Evolutionary conservation across 2,797 vertebrate genomes (phyloP).

Genomic region (Acanthurus tractus): DNA sequence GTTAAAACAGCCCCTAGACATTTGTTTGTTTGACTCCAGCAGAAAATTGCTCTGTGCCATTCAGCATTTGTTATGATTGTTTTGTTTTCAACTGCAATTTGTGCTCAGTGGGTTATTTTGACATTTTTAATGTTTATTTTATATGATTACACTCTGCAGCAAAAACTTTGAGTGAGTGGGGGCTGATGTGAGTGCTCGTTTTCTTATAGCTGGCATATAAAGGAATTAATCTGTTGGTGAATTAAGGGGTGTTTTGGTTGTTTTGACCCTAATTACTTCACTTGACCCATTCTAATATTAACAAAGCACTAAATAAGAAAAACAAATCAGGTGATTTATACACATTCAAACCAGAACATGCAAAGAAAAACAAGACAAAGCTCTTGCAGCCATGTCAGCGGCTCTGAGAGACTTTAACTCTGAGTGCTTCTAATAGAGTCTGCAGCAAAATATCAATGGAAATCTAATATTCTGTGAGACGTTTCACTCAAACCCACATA

Average conservation of each 20-base stretch:
- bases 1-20: background rate
- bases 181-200: background rate
- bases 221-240: conserved; percentile 1
- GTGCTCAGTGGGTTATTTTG: conserved; percentile 48
- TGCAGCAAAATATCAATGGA: too few relatives aligned
- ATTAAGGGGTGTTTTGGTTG: background rate
- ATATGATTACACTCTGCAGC: conserved; percentile 12
- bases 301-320: too few relatives aligned
- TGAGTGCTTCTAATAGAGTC: too few relatives aligned
- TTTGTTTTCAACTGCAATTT: conserved; percentile 65
- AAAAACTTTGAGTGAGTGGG: too few relatives aligned
- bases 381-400: too few relatives aligned
- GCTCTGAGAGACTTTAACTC: too few relatives aligned
- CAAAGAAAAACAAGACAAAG: too few relatives aligned
- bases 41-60: conserved; percentile 61
- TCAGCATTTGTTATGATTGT: conserved; percentile 60
- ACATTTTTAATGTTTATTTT: conserved; percentile 42
- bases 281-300: background rate
- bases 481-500: too few relatives aligned
- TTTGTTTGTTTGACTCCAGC: conserved; percentile 64
- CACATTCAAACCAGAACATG: too few relatives aligned
- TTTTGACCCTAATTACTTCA: background rate
- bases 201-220: background rate
- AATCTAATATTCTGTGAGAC: too few relatives aligned
- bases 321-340: too few relatives aligned